Percentiles rank a stretch among this genome's conserved stretches.
phyloP scores from a whole-genome alignment of 2,113 vertebrate genomes.

The Daphoenositta chrysoptera region DNA sequence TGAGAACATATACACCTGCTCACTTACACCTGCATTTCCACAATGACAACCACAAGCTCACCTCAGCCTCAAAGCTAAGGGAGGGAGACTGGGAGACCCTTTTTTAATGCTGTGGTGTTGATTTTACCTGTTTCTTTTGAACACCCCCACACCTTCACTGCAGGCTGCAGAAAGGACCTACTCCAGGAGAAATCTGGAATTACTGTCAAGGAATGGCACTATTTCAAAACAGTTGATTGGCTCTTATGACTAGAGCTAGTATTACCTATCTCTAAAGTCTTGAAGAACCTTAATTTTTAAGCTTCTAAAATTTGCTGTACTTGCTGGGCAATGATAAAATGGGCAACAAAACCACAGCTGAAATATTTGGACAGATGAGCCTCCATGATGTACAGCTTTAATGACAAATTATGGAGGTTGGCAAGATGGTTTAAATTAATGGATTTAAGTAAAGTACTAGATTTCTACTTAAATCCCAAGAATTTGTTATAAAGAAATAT shows the following conservation, averaged over 20 bases:
- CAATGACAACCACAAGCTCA: neutral
- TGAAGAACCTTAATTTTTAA: neutral
- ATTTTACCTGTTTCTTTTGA: neutral
- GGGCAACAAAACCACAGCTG: neutral
- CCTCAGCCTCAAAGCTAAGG: neutral
- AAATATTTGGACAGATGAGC: constrained; percentile 26
- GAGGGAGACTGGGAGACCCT: neutral
- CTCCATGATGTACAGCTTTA: neutral
- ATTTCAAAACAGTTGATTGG: neutral
- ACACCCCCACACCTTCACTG: fast-evolving
- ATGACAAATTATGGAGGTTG: neutral
- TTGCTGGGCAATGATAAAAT: neutral
- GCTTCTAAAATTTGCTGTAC: constrained; percentile 9
- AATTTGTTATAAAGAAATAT: neutral
- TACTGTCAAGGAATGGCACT: neutral
- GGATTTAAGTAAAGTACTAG: neutral
- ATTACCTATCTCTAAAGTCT: neutral
- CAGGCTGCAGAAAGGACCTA: neutral
- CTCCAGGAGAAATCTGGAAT: neutral
- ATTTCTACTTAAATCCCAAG: neutral
- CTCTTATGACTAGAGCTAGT: neutral
- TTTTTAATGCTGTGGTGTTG: fast-evolving
- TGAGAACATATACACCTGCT: neutral
- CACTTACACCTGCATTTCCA: neutral
- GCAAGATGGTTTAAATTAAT: neutral